These are phyloP conservation scores for Mola mola DNA, from an alignment of 2,113 vertebrate genomes.

Conservation along the genomic window DNA sequence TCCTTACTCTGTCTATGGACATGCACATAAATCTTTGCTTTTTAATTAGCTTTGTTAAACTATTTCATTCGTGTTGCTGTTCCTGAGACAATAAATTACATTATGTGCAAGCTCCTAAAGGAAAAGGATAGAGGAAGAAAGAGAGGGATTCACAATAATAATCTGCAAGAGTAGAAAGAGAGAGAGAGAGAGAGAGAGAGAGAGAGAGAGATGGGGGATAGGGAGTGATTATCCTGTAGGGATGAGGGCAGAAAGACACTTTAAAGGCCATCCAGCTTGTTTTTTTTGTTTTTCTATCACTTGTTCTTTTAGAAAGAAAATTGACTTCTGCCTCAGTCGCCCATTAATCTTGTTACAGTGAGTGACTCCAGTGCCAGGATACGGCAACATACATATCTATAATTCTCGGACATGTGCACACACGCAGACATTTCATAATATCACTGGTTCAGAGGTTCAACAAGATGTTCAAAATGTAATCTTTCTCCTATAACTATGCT, in stretches of 20 bases:
- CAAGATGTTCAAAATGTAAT: slow-evolving; percentile 15
- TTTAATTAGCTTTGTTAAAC: slow-evolving; percentile 63
- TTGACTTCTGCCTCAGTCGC: slow-evolving; percentile 55
- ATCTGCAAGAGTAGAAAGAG: slow-evolving; percentile 53
- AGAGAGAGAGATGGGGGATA: slow-evolving; percentile 25
- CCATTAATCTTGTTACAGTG: slow-evolving; percentile 50
- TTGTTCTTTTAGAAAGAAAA: slow-evolving; percentile 50
- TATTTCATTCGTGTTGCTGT: slow-evolving; percentile 39
- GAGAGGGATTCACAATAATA: slow-evolving; percentile 57
- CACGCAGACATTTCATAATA: not conserved
- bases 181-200: slow-evolving; percentile 21
- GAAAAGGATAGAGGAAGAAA: slow-evolving; percentile 18
- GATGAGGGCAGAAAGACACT: slow-evolving; percentile 42
- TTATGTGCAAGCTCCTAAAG: slow-evolving; percentile 38
- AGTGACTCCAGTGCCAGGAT: slow-evolving; percentile 11
- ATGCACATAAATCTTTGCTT: slow-evolving; percentile 51
- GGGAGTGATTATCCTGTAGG: slow-evolving; percentile 52
- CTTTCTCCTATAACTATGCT: no score
- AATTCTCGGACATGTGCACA: not conserved
- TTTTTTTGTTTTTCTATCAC: slow-evolving; percentile 49
- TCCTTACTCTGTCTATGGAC: slow-evolving; percentile 26
- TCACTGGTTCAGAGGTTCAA: not conserved
- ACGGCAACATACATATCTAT: slow-evolving; percentile 33
- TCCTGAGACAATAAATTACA: slow-evolving; percentile 45
- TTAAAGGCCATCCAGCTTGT: slow-evolving; percentile 52